Evolutionary conservation across 2,797 vertebrate species (phyloP).

Genomic region (Enteromius mattozi): DNA sequence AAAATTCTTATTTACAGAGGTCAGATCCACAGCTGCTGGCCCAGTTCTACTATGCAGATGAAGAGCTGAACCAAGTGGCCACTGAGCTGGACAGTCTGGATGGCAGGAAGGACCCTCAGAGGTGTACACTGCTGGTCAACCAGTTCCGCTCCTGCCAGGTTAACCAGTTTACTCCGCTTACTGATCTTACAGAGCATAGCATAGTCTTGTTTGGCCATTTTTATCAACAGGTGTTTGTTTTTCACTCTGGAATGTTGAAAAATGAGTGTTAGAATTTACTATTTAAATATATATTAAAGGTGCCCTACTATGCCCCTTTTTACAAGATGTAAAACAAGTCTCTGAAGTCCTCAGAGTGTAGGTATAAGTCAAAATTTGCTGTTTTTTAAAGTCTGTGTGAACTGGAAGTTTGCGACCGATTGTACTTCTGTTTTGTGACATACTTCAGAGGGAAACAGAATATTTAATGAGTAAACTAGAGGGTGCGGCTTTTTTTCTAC

Average conservation of each 20-base stretch:
- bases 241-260: background rate
- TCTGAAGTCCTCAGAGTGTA: background rate
- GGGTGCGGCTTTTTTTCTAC: too few relatives aligned
- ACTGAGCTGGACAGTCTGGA: constrained; percentile 95
- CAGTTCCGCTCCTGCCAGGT: constrained; percentile 99
- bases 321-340: background rate
- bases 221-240: background rate
- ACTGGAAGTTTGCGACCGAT: too few relatives aligned
- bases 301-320: background rate
- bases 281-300: background rate
- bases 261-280: background rate
- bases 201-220: background rate
- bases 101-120: constrained; percentile 95
- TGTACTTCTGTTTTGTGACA: too few relatives aligned
- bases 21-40: constrained; percentile 96
- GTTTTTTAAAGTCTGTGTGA: background rate
- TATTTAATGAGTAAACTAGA: too few relatives aligned
- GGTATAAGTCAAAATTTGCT: background rate
- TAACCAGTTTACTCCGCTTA: constrained; percentile 44
- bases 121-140: constrained; percentile 95
- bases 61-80: constrained; percentile 96
- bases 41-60: constrained; percentile 97
- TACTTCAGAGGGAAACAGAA: too few relatives aligned
- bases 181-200: background rate
- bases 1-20: constrained; percentile 77